Percentiles rank a stretch among this genome's conserved stretches.
Evolutionary conservation across 2,888 invertebrate species (phyloP).

Genomic region (Hyalella azteca): DNA sequence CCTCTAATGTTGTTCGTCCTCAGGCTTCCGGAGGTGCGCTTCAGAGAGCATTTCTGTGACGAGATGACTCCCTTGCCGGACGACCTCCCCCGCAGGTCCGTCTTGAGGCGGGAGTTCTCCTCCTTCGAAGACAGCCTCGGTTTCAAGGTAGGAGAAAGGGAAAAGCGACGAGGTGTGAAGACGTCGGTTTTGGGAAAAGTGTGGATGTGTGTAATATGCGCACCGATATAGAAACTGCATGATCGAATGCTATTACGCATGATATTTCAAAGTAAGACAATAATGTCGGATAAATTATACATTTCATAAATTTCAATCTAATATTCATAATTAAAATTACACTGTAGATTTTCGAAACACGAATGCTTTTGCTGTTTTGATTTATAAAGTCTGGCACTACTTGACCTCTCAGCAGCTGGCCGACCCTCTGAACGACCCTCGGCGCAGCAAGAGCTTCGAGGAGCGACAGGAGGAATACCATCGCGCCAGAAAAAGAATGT

Average conservation of each 20-base stretch:
- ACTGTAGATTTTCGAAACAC: no score
- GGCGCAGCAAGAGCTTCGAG: conserved; percentile 84
- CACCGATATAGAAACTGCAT: no score
- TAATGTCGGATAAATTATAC: no score
- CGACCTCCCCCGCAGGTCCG: conserved; percentile 77
- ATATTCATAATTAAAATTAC: no score
- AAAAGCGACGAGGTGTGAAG: no score
- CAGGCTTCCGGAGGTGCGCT: conserved; percentile 70
- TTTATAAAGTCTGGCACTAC: no score
- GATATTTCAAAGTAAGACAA: no score
- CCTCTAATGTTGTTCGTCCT: neutral
- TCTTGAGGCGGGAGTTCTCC: conserved; percentile 81
- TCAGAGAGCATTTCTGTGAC: conserved; percentile 74
- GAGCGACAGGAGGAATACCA: conserved; percentile 91
- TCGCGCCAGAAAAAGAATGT: conserved; percentile 83
- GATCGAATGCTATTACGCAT: no score
- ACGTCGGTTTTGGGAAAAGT: no score
- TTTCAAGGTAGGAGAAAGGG: conserved; percentile 61
- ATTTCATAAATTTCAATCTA: no score
- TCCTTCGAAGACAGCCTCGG: conserved; percentile 76
- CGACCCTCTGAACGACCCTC: conserved; percentile 70
- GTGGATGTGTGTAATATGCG: no score
- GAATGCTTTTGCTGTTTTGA: no score
- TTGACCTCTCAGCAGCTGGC: conserved; percentile 69
- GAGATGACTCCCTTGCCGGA: conserved; percentile 66